phyloP scores from a whole-genome alignment of 2,888 invertebrate species.

The Ferrisia virgata region DNA sequence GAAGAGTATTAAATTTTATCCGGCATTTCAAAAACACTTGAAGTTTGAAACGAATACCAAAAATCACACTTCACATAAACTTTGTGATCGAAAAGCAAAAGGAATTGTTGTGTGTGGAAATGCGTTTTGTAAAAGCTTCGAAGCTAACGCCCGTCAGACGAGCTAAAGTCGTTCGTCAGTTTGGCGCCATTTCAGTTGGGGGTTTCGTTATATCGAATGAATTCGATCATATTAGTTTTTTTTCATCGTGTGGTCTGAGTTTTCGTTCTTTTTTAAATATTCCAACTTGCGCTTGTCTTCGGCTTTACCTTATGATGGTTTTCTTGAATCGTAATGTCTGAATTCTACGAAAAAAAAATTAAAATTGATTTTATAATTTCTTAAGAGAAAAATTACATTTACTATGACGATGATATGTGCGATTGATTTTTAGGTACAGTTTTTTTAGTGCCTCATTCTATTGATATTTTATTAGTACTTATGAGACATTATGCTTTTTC shows the following conservation, averaged over 20 bases:
- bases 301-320: background rate
- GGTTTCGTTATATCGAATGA: background rate
- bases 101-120: background rate
- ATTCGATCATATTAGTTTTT: background rate
- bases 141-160: slow-evolving; percentile 1
- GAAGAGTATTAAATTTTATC: background rate
- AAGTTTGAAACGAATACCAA: too few relatives aligned
- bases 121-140: background rate
- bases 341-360: background rate
- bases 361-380: background rate
- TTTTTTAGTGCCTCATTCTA: background rate
- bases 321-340: background rate
- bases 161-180: slow-evolving; percentile 20
- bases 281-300: background rate
- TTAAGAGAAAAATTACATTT: background rate
- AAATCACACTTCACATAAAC: background rate
- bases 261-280: background rate
- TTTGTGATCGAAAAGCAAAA: background rate
- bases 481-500: background rate
- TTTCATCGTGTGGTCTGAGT: background rate
- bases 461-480: background rate
- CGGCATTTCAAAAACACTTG: background rate
- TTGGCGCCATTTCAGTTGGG: slow-evolving; percentile 23
- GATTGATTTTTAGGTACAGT: background rate
- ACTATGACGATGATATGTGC: background rate